Evolutionary conservation across 2,797 vertebrate species (phyloP), one percentile per base, ranked within the genome.

Genomic region (Brotula barbata): DNA sequence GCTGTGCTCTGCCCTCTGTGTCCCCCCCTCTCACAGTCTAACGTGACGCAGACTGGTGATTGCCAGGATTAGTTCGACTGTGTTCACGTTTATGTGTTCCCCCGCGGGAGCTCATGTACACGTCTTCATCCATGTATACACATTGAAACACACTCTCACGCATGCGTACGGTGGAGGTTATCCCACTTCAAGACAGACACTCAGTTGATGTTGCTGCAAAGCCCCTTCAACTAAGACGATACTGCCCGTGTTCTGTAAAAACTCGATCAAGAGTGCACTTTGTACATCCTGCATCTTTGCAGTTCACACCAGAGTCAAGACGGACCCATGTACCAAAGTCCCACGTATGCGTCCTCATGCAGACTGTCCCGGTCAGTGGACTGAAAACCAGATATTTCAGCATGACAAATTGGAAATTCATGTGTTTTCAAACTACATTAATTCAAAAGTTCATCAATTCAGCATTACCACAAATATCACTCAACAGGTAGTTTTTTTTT

Each of bases 1-100:
- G 33, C 83, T 68, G 84, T 19, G 77, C 74, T 77, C 71, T 86
- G 82, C 67, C 85, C 88, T 87, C 78, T 68, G 57, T 73, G 72
- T 81, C 69, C 78, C 80, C 78, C 80, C 72, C 58, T 42, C 54
- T 62, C 68, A 74, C 71, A 75, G 75, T 74, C n/a, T n/a, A n/a
- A n/a, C n/a, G 73, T 77, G 78, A 85, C 33, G 67, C 74, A 70
- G 67, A 49, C 62, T 20, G 19, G 51, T 42, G 51, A 79, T 46
- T 73, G 64, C 63, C 73, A 81, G 68, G 42, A 71, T 56, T 44
- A 33, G 31, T 64, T 41, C 71, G 63, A n/a, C 28, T 40, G 44
- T 64, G 23, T 61, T 44, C 54, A 20, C 48, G 46, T 17, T 14
- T 37, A 22, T 62, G 49, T 33, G 31, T 10, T 33, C 11, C 31